Base-by-base conservation (phyloP, 64 coral and sea anemone genomes). In the Pocillopora damicornis region DNA sequence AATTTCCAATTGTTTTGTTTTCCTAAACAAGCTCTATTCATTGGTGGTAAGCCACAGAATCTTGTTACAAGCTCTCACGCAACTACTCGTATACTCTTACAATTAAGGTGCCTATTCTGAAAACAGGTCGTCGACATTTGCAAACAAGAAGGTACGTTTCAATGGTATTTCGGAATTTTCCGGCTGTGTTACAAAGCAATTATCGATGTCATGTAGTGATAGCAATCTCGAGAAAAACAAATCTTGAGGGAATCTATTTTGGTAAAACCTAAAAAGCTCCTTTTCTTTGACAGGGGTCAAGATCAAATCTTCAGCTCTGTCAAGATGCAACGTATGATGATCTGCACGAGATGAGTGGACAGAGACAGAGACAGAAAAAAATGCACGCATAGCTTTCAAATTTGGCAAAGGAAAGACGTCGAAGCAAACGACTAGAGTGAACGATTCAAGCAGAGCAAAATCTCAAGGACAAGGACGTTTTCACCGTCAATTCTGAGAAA, bases 1-100 rank as follows among this genome's bases (percentile, higher is more conserved):
- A 85, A 85, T 85, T 85, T 85, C 34, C 80, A 42, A 18, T 83
- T 83, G 81, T 85, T 85, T 85, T 25, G 81, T 13, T 85, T 85
- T 72, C 80, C 42, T 25, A 85, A 57, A 85, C 22, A 85, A 38
- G 37, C 5, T 51, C 63, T 58, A 26, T 73, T 85, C 22, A n/a
- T 85, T 15, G 42, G 17, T 16, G 81, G 51, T 45, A 20, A 73
- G 42, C 81, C 64, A 38, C 80, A 83, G 18, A 17, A 36, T 13
- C 72, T 85, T 37, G 58, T 72, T 66, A 57, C 38, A 11, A 14
- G 81, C 71, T 81, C 45, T 85, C 22, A 56, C 45, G 38, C 11
- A 71, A 69, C 10, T 16, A 36, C 63, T 69, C 51, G 51, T 83
- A 68, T 67, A 85, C 26, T 11, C 20, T 51, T 57, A 57, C 75